Conservation (phyloP, 64 coral and sea anemone genomes). For the Pachyseris speciosa region DNA sequence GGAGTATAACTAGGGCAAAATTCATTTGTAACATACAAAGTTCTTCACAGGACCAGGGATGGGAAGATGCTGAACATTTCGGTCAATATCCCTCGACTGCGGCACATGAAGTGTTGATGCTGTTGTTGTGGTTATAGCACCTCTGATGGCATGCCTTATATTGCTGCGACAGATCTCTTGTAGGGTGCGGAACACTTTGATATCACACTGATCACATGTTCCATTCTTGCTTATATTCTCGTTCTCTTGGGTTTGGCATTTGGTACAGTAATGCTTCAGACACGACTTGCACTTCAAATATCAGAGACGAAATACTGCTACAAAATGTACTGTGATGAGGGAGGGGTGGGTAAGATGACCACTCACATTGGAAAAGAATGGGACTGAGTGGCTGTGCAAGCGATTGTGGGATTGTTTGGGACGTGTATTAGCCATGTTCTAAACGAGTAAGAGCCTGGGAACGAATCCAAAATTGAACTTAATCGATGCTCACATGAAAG, state of each 20-base stretch:
- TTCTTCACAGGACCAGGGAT: constrained; percentile 64
- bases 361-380: too few relatives aligned
- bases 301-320: background rate
- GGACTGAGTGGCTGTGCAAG: too few relatives aligned
- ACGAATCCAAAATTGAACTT: too few relatives aligned
- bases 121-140: background rate
- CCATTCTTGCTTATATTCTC: constrained; percentile 25
- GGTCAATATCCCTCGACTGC: constrained; percentile 63
- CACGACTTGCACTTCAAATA: constrained; percentile 51
- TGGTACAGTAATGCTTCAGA: constrained; percentile 41
- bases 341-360: background rate
- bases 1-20: background rate
- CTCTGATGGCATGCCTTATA: constrained; percentile 34
- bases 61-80: constrained; percentile 66
- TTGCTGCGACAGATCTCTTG: constrained; percentile 62
- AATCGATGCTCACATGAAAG: too few relatives aligned
- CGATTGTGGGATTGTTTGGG: too few relatives aligned
- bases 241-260: constrained; percentile 44
- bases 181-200: constrained; percentile 38
- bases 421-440: too few relatives aligned
- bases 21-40: constrained; percentile 64
- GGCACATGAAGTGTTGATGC: background rate
- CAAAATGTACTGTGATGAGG: too few relatives aligned
- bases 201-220: constrained; percentile 54
- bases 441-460: too few relatives aligned